phyloP scores from a whole-genome alignment of 2,113 vertebrate genomes.

The Xiphophorus maculatus region DNA sequence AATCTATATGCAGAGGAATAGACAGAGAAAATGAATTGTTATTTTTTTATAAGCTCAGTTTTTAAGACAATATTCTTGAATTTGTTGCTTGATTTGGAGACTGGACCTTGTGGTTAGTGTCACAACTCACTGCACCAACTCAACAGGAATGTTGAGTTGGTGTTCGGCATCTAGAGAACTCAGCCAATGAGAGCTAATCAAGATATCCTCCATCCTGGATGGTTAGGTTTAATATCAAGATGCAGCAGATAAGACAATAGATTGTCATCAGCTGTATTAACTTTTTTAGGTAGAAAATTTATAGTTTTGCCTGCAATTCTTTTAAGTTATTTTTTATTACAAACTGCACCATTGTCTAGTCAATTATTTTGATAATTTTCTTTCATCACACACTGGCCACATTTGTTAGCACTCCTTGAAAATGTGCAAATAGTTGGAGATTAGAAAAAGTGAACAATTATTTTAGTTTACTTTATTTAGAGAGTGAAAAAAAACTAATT shows the following conservation, averaged over 20 bases:
- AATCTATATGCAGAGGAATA: conserved; percentile 7
- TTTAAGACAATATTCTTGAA: not conserved
- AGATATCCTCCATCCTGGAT: conserved; percentile 36
- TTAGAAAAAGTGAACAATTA: no score
- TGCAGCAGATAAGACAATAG: conserved; percentile 1
- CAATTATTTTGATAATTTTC: not conserved
- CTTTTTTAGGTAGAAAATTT: not conserved
- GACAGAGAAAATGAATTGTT: not conserved
- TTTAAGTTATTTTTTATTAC: not conserved
- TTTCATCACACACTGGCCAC: not conserved
- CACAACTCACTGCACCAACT: conserved; percentile 7
- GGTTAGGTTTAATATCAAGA: conserved; percentile 44
- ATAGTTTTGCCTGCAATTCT: no score
- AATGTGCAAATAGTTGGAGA: not conserved
- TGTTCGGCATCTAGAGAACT: conserved; percentile 3
- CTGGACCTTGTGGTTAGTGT: conserved; percentile 23
- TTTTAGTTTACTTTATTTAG: no score
- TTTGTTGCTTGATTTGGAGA: not conserved
- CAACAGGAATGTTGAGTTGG: conserved; percentile 36
- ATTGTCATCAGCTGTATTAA: not conserved
- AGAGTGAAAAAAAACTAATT: no score
- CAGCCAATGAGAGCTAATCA: conserved; percentile 39
- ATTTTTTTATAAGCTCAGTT: no score
- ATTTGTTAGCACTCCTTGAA: not conserved
- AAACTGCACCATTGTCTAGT: not conserved